A percentile compares a stretch with the other conserved stretches of the same genome.
Conservation (phyloP, 2,888 invertebrate species). For the Cyaniris semiargus region DNA sequence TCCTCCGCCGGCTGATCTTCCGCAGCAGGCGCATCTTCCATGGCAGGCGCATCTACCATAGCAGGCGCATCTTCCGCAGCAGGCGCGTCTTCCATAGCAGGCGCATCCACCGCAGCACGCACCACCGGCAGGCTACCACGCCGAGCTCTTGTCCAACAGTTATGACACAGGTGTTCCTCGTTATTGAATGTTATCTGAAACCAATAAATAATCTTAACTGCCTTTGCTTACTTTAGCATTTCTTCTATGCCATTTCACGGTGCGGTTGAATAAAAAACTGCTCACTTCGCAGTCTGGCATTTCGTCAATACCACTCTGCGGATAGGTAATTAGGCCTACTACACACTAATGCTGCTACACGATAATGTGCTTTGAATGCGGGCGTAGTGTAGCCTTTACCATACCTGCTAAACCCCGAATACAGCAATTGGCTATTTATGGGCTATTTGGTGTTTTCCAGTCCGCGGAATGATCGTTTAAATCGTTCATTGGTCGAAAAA, state of each 20-base stretch:
- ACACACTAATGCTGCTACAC: neutral
- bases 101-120: no score
- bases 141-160: conserved; percentile 10
- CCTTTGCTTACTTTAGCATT: neutral
- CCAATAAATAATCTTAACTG: neutral
- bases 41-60: neutral
- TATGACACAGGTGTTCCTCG: neutral
- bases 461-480: no score
- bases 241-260: neutral
- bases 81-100: neutral
- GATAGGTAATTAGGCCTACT: neutral
- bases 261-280: neutral
- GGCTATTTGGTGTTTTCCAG: no score
- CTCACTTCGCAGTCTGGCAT: neutral
- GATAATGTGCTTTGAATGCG: no score
- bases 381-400: no score
- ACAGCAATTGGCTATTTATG: no score
- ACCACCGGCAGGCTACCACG: neutral
- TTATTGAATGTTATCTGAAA: neutral
- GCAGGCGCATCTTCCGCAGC: neutral
- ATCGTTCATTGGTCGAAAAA: no score
- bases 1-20: neutral
- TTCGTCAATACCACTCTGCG: neutral
- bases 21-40: conserved; percentile 1
- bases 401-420: no score